Conservation (phyloP, 2,797 vertebrate species). For the Jordanella pulchra region DNA sequence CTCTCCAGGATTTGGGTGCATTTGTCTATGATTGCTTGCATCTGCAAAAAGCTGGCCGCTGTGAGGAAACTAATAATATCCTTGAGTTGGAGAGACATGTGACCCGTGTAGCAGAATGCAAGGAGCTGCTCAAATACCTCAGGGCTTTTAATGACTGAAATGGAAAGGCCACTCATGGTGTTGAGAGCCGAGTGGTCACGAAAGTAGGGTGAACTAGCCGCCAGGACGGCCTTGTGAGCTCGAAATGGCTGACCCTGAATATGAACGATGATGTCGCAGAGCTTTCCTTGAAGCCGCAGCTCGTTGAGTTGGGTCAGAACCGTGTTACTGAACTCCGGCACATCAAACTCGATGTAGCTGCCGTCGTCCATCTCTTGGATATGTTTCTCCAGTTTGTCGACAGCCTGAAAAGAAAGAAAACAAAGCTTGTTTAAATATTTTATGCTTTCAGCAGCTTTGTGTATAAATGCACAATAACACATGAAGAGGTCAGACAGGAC, state of each 20-base stretch:
- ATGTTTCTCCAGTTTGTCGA: conserved; percentile 77
- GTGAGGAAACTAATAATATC: conserved; percentile 98
- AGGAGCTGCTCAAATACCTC: conserved; percentile 97
- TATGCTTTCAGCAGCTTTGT: not conserved
- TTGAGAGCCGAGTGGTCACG: conserved; percentile 97
- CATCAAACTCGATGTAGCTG: conserved; percentile 98
- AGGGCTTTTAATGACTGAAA: conserved; percentile 98
- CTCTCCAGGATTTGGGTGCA: conserved; percentile 97
- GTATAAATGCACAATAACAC: not conserved
- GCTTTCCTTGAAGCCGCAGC: conserved; percentile 94
- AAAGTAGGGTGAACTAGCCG: conserved; percentile 97
- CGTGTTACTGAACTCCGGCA: conserved; percentile 98
- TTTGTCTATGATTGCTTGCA: conserved; percentile 98
- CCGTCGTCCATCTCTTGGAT: conserved; percentile 97
- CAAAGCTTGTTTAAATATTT: conserved; percentile 3
- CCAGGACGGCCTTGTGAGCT: conserved; percentile 97
- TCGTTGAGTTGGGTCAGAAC: conserved; percentile 97
- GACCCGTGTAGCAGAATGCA: conserved; percentile 98
- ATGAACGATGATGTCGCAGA: conserved; percentile 98
- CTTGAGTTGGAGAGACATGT: conserved; percentile 96
- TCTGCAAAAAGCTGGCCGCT: conserved; percentile 97
- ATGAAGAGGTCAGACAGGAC: not conserved
- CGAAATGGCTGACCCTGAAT: conserved; percentile 98
- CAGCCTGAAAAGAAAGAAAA: conserved; percentile 63
- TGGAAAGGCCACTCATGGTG: conserved; percentile 98